Evolutionary conservation across 2,797 vertebrate genomes (phyloP), one percentile per base, ranked within the genome.

Genomic region (Schizopygopsis malacanthus): DNA sequence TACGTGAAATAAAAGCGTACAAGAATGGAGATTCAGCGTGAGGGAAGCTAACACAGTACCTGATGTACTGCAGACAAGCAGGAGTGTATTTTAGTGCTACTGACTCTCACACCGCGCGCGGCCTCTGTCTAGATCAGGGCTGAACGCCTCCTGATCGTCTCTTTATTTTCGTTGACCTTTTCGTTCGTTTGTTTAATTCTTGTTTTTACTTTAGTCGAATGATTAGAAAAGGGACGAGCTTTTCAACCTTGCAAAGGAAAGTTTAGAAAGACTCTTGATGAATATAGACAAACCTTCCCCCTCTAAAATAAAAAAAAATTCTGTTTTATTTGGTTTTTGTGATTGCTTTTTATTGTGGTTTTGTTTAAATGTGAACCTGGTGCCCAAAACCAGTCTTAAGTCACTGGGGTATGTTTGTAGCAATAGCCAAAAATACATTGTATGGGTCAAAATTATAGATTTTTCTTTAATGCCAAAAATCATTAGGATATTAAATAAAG

Each of bases 221-320:
- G 91, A 91, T 90, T 90, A 88, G 88, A 91, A 91, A 89, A 92
- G 86, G 92, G 92, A 92, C 85, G 83, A 88, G 89, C 82, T 86
- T 88, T 89, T 87, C 82, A 88, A 86, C 82, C 93, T 94, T 89
- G 87, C 89, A 89, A 90, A 88, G 86, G 11, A 84, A 85, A 90
- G 89, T 92, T 86, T 92, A 94, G 87, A 90, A 94, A 93, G 93
- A 93, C 93, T 93, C 93, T 43, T 91, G 93, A 93, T 91, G 93
- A 93, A 93, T 92, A 95, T 92, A 94, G 93, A 94, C 93, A 94
- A 93, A 94, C 93, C 87, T 93, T 92, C 94, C 94, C 93, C 94
- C 90, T 94, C 92, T 89, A 94, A 90, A 93, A 94, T 86, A 92
- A 87, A 92, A 79, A 92, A 90, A 89, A 89, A 90, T 85, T 90